These are phyloP conservation scores for Spinus pinus DNA, from an alignment of 2,797 vertebrate species.

Conservation along the genomic window DNA sequence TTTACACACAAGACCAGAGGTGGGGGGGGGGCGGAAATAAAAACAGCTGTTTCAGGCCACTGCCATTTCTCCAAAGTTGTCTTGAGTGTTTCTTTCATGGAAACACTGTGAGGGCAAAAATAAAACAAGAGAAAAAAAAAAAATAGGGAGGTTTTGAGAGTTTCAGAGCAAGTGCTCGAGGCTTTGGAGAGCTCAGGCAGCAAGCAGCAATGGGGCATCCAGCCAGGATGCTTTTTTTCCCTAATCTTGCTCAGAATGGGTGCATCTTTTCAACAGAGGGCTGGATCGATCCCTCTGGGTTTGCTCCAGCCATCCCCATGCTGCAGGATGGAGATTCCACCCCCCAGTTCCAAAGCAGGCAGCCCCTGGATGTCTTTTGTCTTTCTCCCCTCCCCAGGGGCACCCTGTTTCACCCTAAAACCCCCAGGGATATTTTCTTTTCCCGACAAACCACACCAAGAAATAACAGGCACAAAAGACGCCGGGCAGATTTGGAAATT, in stretches of 20 bases:
- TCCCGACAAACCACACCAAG: neutral
- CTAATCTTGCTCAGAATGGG: neutral
- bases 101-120: neutral
- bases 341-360: neutral
- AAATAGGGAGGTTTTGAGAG: neutral
- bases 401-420: neutral
- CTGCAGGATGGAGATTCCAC: neutral
- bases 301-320: neutral
- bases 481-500: neutral
- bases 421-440: neutral
- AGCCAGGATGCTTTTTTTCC: neutral
- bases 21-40: rapidly evolving
- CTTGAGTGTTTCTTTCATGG: neutral
- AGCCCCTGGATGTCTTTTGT: neutral
- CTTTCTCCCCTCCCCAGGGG: neutral
- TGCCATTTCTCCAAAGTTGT: neutral
- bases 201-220: neutral
- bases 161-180: neutral
- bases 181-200: neutral
- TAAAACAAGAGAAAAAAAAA: neutral
- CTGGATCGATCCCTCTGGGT: neutral
- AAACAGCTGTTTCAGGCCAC: neutral
- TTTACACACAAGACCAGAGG: neutral
- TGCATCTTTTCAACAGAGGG: neutral
- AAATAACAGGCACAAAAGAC: neutral